phyloP scores from a whole-genome alignment of 2,888 invertebrate genomes.

The Agriopis leucophaearia region DNA sequence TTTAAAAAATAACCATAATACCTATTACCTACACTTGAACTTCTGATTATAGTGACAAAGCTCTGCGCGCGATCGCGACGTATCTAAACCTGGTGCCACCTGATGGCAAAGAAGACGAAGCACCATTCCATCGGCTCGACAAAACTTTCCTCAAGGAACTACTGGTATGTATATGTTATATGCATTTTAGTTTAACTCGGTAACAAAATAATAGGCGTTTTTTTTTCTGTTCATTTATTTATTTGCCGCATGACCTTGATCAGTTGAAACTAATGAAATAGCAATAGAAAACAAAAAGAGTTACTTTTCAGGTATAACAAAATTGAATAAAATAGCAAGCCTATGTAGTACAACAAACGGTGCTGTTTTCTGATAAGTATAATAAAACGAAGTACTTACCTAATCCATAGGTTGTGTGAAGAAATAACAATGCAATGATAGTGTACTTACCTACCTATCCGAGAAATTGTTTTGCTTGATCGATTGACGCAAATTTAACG shows the following conservation, averaged over 20 bases:
- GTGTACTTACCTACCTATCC: background rate
- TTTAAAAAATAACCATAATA: background rate
- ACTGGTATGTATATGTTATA: conserved; percentile 85
- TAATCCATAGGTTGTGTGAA: too few species aligned
- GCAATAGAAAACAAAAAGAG: too few species aligned
- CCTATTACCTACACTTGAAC: background rate
- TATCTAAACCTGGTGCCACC: conserved; percentile 95
- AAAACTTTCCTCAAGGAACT: conserved; percentile 94
- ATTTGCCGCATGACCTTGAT: too few species aligned
- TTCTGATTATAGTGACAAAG: conserved; percentile 86
- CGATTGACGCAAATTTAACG: conserved; percentile 8
- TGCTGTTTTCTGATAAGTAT: too few species aligned
- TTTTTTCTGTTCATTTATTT: too few species aligned
- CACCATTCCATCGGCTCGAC: conserved; percentile 92
- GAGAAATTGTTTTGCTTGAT: conserved; percentile 3
- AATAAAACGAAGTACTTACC: too few species aligned
- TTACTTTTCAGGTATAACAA: too few species aligned
- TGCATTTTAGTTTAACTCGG: background rate
- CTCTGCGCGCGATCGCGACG: conserved; percentile 93
- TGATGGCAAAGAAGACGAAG: conserved; percentile 88
- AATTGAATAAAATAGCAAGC: too few species aligned
- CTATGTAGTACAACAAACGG: too few species aligned
- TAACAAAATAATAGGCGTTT: background rate
- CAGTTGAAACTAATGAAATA: too few species aligned
- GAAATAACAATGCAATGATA: too few species aligned